Percentiles rank a stretch among this genome's conserved stretches.
Evolutionary conservation across 2,113 vertebrate species (phyloP).

Genomic region (Galbula dea): DNA sequence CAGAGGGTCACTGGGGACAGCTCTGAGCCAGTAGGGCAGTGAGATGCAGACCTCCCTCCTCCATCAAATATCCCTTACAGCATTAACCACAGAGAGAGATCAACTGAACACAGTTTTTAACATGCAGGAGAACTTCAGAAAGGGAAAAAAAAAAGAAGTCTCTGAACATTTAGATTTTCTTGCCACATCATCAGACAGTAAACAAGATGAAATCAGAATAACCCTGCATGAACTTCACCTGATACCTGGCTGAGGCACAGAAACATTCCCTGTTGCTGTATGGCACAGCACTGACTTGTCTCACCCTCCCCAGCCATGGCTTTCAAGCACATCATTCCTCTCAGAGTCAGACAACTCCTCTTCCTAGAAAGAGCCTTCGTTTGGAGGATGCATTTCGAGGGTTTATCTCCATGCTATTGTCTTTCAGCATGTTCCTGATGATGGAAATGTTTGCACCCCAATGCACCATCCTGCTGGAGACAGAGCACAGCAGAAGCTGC

Average conservation of each 20-base stretch:
- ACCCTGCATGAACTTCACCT: not conserved
- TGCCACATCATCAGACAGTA: not conserved
- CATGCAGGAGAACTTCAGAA: not conserved
- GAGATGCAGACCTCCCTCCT: not conserved
- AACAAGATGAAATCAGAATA: not conserved
- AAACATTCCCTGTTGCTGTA: not conserved
- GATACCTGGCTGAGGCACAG: not conserved
- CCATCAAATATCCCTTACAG: not conserved
- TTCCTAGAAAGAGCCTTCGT: not conserved
- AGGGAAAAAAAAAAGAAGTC: too few relatives aligned
- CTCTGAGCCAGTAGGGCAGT: not conserved
- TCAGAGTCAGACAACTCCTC: not conserved
- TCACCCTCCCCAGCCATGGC: fast-evolving
- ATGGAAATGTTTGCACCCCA: not conserved
- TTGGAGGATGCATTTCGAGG: not conserved
- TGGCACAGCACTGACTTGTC: fast-evolving
- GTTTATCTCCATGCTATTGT: not conserved
- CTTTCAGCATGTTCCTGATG: not conserved
- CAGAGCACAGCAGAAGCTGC: not conserved
- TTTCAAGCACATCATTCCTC: not conserved
- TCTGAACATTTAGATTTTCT: not conserved
- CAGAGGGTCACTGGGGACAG: not conserved
- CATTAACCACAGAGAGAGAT: not conserved
- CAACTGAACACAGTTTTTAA: not conserved
- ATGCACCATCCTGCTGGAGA: not conserved